Evolutionary conservation across 2,797 vertebrate species (phyloP), one percentile per base, ranked within the genome.

Genomic region (Poecilia velifera): DNA sequence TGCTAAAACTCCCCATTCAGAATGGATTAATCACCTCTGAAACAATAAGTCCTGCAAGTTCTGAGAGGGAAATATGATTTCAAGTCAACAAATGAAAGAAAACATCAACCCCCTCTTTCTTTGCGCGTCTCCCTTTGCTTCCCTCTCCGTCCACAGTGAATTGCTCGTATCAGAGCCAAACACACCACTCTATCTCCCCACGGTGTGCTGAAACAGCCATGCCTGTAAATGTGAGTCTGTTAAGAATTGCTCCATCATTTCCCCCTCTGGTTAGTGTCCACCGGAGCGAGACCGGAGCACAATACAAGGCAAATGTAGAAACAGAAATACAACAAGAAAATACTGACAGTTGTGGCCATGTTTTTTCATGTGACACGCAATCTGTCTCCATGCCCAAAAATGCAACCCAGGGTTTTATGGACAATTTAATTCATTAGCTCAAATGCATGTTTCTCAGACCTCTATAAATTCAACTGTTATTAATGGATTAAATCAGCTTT

Each of bases 131-230:
- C 46, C n/a, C 53, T 43, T 53, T 46, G 14, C 70, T 53, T 70
- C 39, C 22, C 66, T 43, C 55, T 59, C 59, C 79, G 83, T 76
- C 76, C 78, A 41, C 81, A 83, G 76, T 87, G 82, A 88, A 86
- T 82, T 82, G 86, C 87, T 90, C 82, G 90, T 90, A 93, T 93
- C 92, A 85, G 78, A 84, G 72, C 72, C 81, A 83, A 92, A 91
- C 89, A 90, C 87, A 82, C 87, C 75, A 53, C 82, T 90, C 86
- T 80, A 83, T 90, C 89, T 91, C 81, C 68, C 84, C 8, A 25
- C 76, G 78, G 89, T 87, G 85, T 13, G 46, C 82, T 77, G 76
- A 78, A 87, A 88, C 90, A 84, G 83, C 85, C 85, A 82, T 18
- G 76, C 79, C 78, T 83, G 82, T 82, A 87, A 82, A 82, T 84